Evolutionary conservation across 2,888 invertebrate species (phyloP), one percentile per base, ranked within the genome.

Genomic region (Cyclophora punctaria): DNA sequence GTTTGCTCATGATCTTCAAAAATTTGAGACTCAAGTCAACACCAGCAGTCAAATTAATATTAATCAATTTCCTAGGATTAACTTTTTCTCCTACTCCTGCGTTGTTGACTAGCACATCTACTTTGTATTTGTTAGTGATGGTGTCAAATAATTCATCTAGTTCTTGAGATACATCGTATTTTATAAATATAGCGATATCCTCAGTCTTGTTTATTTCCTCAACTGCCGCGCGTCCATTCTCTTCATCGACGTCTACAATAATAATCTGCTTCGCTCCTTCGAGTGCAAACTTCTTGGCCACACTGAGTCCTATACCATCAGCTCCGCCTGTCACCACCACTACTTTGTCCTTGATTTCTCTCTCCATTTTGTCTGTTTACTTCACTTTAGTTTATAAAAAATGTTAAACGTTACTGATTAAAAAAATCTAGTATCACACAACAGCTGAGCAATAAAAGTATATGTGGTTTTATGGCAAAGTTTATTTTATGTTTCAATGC

Each of bases 101-200:
- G 49, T 78, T 83, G 55, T 83, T 83, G 3, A 83, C 65, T 3
- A 84, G 60, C 7, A 83, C 64, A 53, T 83, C 80, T 6, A 88
- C 53, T 49, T 77, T 75, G 55, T 75, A 79, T 3, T 50, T 45
- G 5, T 52, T 49, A 3, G 57, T 57, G 33, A 68, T 61, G 41
- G 69, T 66, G 48, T 75, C 68, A 48, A 78, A 83, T 0, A 78
- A 73, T 0, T 46, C 48, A 70, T 83, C 78, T 53, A 89, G 66
- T 53, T 90, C 76, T 3, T 54, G 81, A 0, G 81, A 75, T n/a
- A 90, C 86, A 51, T 91, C 87, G 45, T 83, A 80, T 49, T 78
- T 77, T 44, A 87, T 67, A 59, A 85, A 90, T 4, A 76, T 66
- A 20, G 20, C 20, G 20, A 20, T 20, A 20, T 20, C 20, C 20